Evolutionary conservation across 2,888 invertebrate species (phyloP).

Genomic region (Sceliomorpha sp.): DNA sequence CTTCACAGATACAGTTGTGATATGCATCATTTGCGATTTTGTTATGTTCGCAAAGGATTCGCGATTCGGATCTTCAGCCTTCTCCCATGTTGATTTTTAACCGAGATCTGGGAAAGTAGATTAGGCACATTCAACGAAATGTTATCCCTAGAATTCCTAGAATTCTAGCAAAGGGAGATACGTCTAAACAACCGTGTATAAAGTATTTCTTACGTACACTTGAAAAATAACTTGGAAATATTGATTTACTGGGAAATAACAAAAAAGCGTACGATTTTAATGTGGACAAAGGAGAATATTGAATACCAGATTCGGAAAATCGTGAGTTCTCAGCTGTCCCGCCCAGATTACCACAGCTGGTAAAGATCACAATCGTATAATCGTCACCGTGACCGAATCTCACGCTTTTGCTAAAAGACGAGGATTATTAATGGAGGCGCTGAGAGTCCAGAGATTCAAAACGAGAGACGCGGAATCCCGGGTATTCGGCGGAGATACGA

Average conservation of each 20-base stretch:
- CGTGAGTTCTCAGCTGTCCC: conserved; percentile 23
- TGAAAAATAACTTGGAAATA: too few relatives aligned
- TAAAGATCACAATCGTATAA: conserved; percentile 46
- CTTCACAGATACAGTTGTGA: conserved; percentile 63
- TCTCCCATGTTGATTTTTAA: conserved; percentile 6
- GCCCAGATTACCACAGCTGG: conserved; percentile 34
- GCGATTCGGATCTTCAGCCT: conserved; percentile 4
- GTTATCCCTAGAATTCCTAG: too few relatives aligned
- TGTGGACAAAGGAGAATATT: conserved; percentile 31
- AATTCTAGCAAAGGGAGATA: too few relatives aligned
- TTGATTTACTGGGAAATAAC: too few relatives aligned
- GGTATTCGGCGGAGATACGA: conserved; percentile 51
- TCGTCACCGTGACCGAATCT: conserved; percentile 48
- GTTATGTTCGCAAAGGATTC: conserved; percentile 15
- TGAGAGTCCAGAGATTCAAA: conserved; percentile 51
- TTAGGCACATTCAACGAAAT: too few relatives aligned
- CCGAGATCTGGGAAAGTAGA: neutral
- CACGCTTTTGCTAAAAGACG: conserved; percentile 55
- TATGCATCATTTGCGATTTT: conserved; percentile 67
- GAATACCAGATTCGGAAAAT: conserved; percentile 34
- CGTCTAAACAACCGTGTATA: too few relatives aligned
- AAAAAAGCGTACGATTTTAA: conserved; percentile 14
- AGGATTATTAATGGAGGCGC: conserved; percentile 55
- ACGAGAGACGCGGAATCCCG: conserved; percentile 52
- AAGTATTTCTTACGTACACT: too few relatives aligned